phyloP scores from a whole-genome alignment of 2,888 invertebrate species.

The Dendrolimus houi region DNA sequence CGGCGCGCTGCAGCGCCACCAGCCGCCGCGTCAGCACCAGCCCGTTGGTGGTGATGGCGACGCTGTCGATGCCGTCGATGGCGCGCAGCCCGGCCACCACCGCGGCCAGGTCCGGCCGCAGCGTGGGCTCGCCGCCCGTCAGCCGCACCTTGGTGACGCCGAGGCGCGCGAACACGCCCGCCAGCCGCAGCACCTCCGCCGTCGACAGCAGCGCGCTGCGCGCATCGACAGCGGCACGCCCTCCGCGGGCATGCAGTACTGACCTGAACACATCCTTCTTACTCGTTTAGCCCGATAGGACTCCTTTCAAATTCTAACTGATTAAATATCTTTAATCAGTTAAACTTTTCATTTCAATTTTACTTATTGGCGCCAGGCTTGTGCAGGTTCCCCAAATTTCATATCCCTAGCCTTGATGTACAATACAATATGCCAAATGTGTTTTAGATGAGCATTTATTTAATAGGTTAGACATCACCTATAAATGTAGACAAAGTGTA shows the following conservation, averaged over 20 bases:
- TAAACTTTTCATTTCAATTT: no score
- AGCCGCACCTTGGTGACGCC: slow-evolving; percentile 95
- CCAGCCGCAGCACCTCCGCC: slow-evolving; percentile 87
- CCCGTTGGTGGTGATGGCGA: slow-evolving; percentile 97
- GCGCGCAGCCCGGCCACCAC: slow-evolving; percentile 80
- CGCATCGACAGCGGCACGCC: slow-evolving; percentile 90
- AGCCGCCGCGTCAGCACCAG: slow-evolving; percentile 88
- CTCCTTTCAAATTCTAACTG: no score
- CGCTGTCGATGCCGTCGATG: slow-evolving; percentile 79
- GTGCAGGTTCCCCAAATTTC: no score
- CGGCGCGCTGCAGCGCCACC: slow-evolving; percentile 88
- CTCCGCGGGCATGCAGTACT: slow-evolving; percentile 97
- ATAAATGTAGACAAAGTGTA: no score
- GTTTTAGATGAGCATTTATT: no score
- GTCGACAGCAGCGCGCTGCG: slow-evolving; percentile 81
- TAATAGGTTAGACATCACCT: no score
- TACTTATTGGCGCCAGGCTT: no score
- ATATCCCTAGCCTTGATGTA: no score
- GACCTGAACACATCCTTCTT: no score
- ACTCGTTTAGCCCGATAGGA: no score
- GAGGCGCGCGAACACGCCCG: slow-evolving; percentile 88
- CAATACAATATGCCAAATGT: no score
- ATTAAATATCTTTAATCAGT: no score
- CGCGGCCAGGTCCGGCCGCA: slow-evolving; percentile 89
- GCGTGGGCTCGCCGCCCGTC: slow-evolving; percentile 98